These are phyloP conservation scores for Macrobrachium rosenbergii DNA, from an alignment of 1,140 invertebrate genomes.

Conservation along the genomic window DNA sequence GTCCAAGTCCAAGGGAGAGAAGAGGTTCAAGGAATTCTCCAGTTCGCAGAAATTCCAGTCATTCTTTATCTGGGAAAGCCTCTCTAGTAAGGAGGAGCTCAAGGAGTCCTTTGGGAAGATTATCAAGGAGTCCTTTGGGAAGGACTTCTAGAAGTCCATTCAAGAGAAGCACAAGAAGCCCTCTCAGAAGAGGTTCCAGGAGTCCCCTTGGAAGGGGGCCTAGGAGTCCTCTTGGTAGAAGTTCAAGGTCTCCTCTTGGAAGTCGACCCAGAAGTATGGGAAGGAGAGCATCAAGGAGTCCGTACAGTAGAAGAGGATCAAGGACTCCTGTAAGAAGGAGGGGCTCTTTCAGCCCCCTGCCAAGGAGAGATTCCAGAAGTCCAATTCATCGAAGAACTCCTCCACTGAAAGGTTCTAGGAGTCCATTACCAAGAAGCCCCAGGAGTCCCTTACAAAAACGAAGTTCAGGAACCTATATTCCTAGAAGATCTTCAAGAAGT, in stretches of 20 bases:
- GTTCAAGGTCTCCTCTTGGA: slow-evolving; percentile 30
- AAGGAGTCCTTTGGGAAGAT: slow-evolving; percentile 24
- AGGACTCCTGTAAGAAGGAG: slow-evolving; percentile 32
- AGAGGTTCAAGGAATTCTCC: no score
- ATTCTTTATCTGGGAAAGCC: no score
- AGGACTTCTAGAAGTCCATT: slow-evolving; percentile 40
- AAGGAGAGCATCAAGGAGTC: slow-evolving; percentile 46
- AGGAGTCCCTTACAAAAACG: slow-evolving; percentile 28
- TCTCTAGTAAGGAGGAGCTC: neutral
- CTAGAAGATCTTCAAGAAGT: slow-evolving; percentile 47
- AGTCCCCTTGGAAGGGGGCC: slow-evolving; percentile 40
- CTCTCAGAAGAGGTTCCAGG: slow-evolving; percentile 41
- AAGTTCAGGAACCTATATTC: neutral
- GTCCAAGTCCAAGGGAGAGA: no score
- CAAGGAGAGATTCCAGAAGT: slow-evolving; percentile 41
- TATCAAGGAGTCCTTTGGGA: slow-evolving; percentile 13
- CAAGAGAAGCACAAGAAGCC: no score
- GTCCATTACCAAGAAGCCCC: slow-evolving; percentile 20
- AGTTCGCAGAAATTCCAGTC: no score
- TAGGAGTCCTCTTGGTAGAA: slow-evolving; percentile 31
- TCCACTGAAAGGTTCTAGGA: slow-evolving; percentile 26
- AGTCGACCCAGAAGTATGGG: slow-evolving; percentile 24
- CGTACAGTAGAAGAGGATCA: slow-evolving; percentile 21
- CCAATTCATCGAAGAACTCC: slow-evolving; percentile 26
- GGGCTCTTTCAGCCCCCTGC: slow-evolving; percentile 29